Conservation (phyloP, 1,140 invertebrate species). For the Leptinotarsa defecta region DNA sequence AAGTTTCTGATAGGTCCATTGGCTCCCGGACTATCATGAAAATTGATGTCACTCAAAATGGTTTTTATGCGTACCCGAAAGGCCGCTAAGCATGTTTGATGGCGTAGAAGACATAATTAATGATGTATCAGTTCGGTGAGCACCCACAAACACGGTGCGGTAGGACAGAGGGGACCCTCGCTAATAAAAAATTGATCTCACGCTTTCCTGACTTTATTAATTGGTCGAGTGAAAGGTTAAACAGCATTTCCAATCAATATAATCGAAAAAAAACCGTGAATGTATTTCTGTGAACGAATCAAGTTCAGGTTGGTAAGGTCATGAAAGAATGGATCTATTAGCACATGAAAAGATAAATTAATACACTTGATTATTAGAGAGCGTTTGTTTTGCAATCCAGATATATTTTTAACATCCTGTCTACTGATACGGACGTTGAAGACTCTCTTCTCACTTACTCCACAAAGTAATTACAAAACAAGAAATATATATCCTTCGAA, state of each 20-base stretch:
- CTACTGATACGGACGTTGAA: too few species aligned
- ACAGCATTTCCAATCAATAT: conserved; percentile 18
- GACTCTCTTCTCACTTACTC: too few species aligned
- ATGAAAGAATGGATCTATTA: too few species aligned
- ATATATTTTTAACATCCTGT: too few species aligned
- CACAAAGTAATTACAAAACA: too few species aligned
- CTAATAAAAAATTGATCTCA: conserved; percentile 14
- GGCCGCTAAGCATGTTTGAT: not conserved
- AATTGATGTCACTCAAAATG: not conserved
- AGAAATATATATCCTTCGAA: too few species aligned
- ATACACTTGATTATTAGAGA: too few species aligned
- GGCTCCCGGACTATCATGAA: not conserved
- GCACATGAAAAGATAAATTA: too few species aligned
- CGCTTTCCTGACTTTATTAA: conserved; percentile 8
- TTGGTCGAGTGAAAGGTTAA: conserved; percentile 18
- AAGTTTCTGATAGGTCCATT: too few species aligned
- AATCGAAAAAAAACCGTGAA: not conserved
- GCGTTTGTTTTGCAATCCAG: too few species aligned
- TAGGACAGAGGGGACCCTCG: not conserved
- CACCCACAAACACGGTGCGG: not conserved
- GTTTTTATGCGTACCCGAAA: not conserved
- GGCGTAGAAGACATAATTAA: conserved; percentile 16
- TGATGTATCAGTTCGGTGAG: conserved; percentile 7
- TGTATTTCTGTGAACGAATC: too few species aligned
- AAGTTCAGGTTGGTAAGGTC: too few species aligned